Evolutionary conservation across 1,140 invertebrate genomes (phyloP).

Genomic region (Pectinophora gossypiella): DNA sequence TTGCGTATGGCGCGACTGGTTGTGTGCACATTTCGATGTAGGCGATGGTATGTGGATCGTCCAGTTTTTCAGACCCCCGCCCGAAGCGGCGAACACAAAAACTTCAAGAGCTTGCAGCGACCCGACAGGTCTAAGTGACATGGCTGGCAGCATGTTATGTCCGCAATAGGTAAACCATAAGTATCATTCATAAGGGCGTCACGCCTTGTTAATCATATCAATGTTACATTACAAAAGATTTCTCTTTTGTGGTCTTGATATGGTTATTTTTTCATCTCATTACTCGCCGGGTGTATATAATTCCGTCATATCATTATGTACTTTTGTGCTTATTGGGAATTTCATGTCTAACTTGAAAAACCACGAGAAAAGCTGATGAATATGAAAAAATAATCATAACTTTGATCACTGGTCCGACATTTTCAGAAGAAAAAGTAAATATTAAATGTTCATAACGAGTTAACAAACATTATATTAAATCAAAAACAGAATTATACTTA

Average conservation of each 20-base stretch:
- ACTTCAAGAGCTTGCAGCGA: constrained; percentile 56
- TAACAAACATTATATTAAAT: too few species aligned
- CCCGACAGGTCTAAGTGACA: constrained; percentile 64
- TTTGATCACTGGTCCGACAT: constrained; percentile 17
- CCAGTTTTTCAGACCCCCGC: constrained; percentile 73
- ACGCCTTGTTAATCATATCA: constrained; percentile 48
- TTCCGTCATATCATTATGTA: too few species aligned
- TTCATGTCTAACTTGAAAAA: too few species aligned
- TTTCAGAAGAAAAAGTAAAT: too few species aligned
- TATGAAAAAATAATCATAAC: constrained; percentile 28
- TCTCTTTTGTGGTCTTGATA: constrained; percentile 25
- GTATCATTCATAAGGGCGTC: constrained; percentile 72
- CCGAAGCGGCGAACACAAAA: constrained; percentile 64
- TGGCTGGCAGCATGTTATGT: constrained; percentile 65
- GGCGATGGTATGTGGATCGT: constrained; percentile 75
- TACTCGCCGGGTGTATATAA: neutral
- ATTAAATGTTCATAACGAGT: too few species aligned
- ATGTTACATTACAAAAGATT: constrained; percentile 23
- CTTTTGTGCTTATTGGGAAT: too few species aligned
- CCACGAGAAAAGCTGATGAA: too few species aligned
- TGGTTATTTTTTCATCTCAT: constrained; percentile 41
- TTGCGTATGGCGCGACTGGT: constrained; percentile 54
- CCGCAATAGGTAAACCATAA: constrained; percentile 70
- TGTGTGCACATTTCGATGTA: constrained; percentile 66
- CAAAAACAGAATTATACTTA: too few species aligned